Base-by-base conservation (phyloP, 2,888 invertebrate species). In the Lomographa bimaculata region DNA sequence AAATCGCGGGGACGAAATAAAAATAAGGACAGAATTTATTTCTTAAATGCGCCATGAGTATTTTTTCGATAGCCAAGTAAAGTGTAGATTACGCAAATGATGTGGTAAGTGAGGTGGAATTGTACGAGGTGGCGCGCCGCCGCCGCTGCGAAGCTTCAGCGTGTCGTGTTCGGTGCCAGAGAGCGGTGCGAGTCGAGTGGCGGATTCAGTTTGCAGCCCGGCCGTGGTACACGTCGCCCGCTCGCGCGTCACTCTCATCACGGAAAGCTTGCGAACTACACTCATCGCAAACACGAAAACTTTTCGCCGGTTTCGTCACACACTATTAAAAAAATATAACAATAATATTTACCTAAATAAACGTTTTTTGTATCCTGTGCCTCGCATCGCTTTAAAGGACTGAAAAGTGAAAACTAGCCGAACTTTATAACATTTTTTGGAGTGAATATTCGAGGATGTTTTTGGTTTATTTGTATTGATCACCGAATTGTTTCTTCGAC, bases 141-240 rank as follows among this genome's bases (percentile, higher is more conserved):
- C 29, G 30, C 2, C 5, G 17, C 54, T 40, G 54, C 8, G 35
- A 35, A 52, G 45, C 52, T 50, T 46, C 30, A 26, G 32, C 40
- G 54, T 52, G 51, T 47, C 50, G 32, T 39, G 45, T 41, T 50
- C 30, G 45, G 35, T 30, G 37, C 53, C 9, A 4, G 58, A 57
- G 60, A 56, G 61, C 55, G 57, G 54, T 36, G 45, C 44, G 53
- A 23, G 28, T 25, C 37, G 28, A 38, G 58, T 50, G 51, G 50
- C 60, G 51, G 47, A 64, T 63, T 71, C 79, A 79, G 80, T 79
- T 54, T 54, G 57, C 57, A 54, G 60, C 54, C 56, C 62, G 63
- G 53, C 61, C 57, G 62, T 63, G 63, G 61, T 54, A 68, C 59
- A 57, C 50, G 52, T 33, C 64, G 60, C 64, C 66, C 54, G 52